Evolutionary conservation across 2,113 vertebrate genomes (phyloP).

Genomic region (Macquaria australasica): DNA sequence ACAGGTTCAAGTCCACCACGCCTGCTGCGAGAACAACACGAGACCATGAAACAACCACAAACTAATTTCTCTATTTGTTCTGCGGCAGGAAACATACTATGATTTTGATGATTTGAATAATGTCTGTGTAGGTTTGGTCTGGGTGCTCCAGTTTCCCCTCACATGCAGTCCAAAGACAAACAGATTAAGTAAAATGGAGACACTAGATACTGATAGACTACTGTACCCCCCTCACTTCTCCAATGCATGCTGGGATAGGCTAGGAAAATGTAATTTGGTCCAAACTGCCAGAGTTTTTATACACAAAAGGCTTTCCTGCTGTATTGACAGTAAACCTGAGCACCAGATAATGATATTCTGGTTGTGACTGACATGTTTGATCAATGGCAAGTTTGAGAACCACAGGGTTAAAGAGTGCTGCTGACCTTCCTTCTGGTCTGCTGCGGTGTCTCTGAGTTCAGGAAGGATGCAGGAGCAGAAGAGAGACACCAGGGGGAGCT

Average conservation of each 20-base stretch:
- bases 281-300: no score
- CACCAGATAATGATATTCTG: neutral
- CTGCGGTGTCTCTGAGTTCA: constrained; percentile 75
- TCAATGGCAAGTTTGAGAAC: no score
- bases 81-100: neutral
- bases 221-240: no score
- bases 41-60: neutral
- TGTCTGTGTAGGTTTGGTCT: neutral
- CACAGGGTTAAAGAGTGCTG: neutral
- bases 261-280: no score
- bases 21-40: constrained; percentile 71
- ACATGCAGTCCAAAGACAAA: neutral
- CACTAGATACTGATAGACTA: no score
- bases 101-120: neutral
- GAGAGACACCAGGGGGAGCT: constrained; percentile 94
- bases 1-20: constrained; percentile 95
- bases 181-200: no score
- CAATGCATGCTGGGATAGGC: no score
- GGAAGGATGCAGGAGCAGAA: constrained; percentile 92
- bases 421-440: constrained; percentile 89
- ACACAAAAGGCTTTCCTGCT: no score
- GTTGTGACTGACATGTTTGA: neutral
- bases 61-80: neutral
- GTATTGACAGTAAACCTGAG: neutral
- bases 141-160: neutral